Base-by-base conservation (phyloP, 1,140 invertebrate species). In the Gerris buenoi region DNA sequence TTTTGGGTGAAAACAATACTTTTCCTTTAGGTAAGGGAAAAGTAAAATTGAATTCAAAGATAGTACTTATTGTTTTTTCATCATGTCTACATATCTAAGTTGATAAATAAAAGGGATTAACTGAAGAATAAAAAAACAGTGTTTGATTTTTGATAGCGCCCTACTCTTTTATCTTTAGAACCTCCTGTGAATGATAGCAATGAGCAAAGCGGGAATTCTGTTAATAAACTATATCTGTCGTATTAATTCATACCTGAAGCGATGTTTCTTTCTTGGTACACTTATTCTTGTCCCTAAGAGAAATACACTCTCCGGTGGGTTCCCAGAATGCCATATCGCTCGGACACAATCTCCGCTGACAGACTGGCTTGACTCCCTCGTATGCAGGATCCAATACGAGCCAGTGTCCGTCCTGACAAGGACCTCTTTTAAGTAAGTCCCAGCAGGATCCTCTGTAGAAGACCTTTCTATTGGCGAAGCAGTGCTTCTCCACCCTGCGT, bases 401-500 rank as follows among this genome's bases (percentile, higher is more conserved):
- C 68, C 68, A 69, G n/a, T 69, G 22, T 15, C 56, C 33, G 23
- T 63, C 27, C 2, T n/a, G 28, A 33, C 68, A 69, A 1, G 57
- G 46, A 2, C 59, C 65, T n/a, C 58, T 27, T 3, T 56, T 56
- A 5, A 69, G 62, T 1, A 69, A 33, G 2, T 66, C 33, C 18
- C 29, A 64, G 27, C 68, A 69, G 60, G 27, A 18, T 15, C 61
- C 61, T 18, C 60, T 27, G 56, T 64, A 68, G 14, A 61, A 60
- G 29, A 56, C 27, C 22, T 28, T 13, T 10, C 25, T 13, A 15
- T 63, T 2, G 5, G 13, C 13, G 5, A 25, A 63, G 25, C 62
- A 63, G 5, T 63, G 14, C 13, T 3, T 3, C 62, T 63, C 62
- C 27, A 14, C 10, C 25, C n/a, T n/a, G 25, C n/a, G n/a, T n/a